A percentile compares a stretch with the other conserved stretches of the same genome.
phyloP scores from a whole-genome alignment of 2,888 invertebrate species.

The Ametastegia equiseti region DNA sequence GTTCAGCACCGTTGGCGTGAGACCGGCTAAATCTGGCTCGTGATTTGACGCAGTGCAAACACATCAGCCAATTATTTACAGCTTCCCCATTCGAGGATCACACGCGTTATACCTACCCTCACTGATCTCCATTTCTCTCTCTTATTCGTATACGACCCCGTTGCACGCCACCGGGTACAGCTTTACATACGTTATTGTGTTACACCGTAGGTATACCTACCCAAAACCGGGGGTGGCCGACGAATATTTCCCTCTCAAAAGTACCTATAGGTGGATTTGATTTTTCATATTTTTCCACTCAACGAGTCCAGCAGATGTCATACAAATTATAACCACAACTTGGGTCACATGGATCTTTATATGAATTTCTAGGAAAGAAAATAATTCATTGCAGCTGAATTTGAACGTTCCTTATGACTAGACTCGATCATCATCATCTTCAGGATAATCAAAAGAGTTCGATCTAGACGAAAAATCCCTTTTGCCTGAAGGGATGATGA shows the following conservation, averaged over 20 bases:
- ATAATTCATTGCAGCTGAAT: too few species aligned
- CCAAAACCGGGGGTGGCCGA: not conserved
- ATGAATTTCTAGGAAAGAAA: too few species aligned
- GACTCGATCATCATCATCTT: too few species aligned
- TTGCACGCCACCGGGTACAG: not conserved
- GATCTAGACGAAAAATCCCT: not conserved
- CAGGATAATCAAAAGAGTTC: too few species aligned
- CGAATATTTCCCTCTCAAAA: not conserved
- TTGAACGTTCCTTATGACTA: too few species aligned
- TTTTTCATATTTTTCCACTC: not conserved
- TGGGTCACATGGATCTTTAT: too few species aligned
- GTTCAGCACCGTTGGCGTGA: slow-evolving; percentile 30
- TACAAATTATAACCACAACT: too few species aligned
- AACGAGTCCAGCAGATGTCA: not conserved
- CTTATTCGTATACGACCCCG: not conserved
- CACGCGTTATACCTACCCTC: slow-evolving; percentile 59
- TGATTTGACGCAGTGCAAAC: slow-evolving; percentile 68
- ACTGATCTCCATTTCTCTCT: slow-evolving; percentile 1
- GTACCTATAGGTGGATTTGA: too few species aligned
- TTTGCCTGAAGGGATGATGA: not conserved
- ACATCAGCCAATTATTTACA: slow-evolving; percentile 66
- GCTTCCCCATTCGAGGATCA: slow-evolving; percentile 62
- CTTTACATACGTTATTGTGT: slow-evolving; percentile 43
- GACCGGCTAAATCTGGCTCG: slow-evolving; percentile 61
- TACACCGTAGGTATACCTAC: not conserved